Base-by-base conservation (phyloP, 1,140 invertebrate species). In the Zophobas atratus region DNA sequence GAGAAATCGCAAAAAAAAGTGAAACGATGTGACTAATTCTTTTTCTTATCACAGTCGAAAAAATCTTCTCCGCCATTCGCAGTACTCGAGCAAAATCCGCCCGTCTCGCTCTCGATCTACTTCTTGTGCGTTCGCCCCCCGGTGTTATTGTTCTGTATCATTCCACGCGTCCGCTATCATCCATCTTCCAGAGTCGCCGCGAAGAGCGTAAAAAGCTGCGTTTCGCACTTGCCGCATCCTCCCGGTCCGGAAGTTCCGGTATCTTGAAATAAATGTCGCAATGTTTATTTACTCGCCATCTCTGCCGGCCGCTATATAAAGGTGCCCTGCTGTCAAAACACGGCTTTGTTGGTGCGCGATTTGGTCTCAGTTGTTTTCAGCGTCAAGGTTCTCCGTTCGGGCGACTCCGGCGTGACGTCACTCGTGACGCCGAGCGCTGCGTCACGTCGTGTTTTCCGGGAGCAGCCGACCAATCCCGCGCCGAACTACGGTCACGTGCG, bases 401-500 rank as follows among this genome's bases (percentile, higher is more conserved):
- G 43, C 1, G 32, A 49, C n/a, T 75, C 70, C 77, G 77, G 71
- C 48, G 77, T 83, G 81, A 84, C 81, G 81, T 84, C 79, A 82
- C 51, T 34, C 6, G 63, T 85, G 84, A 86, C 84, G 85, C 82
- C 83, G 83, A 81, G 82, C 80, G 80, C 79, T 81, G 84, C 86
- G 86, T 86, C 86, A 86, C 81, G 79, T 75, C 79, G 49, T 74
- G 41, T 81, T 82, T 88, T 89, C 88, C 87, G 86, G 88, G 85
- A 84, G 43, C 55, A 34, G 32, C 0, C 3, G 6, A 41, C 88
- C 88, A 89, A 89, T 89, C 35, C 71, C 5, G 35, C 20, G 6
- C 1, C 4, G 20, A 35, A 43, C 34, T 81, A 79, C 82, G 83
- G 84, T 89, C 88, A 91, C 90, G 89, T 92, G 92, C 85, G 85